These are phyloP conservation scores for Iguana delicatissima DNA, from an alignment of 2,797 vertebrate genomes.

Conservation along the genomic window DNA sequence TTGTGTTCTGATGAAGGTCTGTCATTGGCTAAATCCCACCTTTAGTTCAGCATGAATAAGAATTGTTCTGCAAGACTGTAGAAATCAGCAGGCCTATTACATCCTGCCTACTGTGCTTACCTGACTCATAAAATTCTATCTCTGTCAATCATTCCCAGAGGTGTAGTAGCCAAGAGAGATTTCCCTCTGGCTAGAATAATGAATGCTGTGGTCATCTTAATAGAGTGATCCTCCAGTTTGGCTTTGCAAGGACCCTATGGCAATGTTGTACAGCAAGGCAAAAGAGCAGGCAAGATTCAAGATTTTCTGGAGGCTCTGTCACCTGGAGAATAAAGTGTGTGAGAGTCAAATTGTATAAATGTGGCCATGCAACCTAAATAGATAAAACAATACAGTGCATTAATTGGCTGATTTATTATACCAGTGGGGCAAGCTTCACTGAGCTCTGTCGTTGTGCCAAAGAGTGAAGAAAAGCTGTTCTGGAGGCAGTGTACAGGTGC, in stretches of 20 bases:
- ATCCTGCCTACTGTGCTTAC: conserved; percentile 56
- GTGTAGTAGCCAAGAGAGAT: not conserved
- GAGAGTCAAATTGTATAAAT: not conserved
- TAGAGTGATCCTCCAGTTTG: not conserved
- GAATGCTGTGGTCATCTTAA: not conserved
- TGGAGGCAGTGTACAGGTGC: not conserved
- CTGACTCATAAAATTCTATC: conserved; percentile 62
- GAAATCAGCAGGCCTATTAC: conserved; percentile 58
- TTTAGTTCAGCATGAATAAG: conserved; percentile 65
- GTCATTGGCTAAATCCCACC: conserved; percentile 48
- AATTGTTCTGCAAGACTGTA: conserved; percentile 58
- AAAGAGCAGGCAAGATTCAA: too few relatives aligned
- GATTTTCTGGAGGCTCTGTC: too few relatives aligned
- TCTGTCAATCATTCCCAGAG: conserved; percentile 10
- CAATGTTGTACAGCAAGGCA: not conserved
- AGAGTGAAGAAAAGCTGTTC: not conserved
- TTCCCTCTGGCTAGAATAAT: not conserved
- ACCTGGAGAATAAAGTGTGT: not conserved
- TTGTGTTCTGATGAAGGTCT: not conserved
- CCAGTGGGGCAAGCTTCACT: not conserved
- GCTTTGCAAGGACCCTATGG: not conserved
- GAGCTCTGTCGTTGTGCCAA: not conserved
- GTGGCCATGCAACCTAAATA: not conserved
- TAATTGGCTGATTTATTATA: not conserved
- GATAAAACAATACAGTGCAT: not conserved